Percentiles rank a stretch among this genome's conserved stretches.
These are phyloP conservation scores for Limnothrissa miodon DNA, from an alignment of 2,113 vertebrate species.

Conservation along the genomic window DNA sequence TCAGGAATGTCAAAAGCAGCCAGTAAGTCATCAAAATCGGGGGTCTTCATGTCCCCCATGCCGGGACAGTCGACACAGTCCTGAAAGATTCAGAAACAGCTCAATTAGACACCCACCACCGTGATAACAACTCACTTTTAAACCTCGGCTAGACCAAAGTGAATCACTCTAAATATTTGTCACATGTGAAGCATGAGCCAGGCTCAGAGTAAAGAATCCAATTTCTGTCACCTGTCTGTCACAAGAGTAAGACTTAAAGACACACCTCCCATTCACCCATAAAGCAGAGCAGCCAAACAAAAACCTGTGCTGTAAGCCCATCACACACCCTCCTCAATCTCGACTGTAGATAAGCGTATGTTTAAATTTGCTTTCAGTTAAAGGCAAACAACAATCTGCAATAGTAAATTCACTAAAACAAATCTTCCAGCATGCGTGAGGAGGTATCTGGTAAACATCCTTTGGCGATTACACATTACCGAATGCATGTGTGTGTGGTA, in stretches of 20 bases:
- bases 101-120: not conserved
- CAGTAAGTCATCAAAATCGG: constrained; percentile 94
- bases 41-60: constrained; percentile 99
- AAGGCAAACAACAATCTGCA: not conserved
- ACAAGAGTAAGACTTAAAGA: not conserved
- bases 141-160: not conserved
- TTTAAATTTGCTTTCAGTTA: not conserved
- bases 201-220: not conserved
- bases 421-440: not conserved
- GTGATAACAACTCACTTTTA: constrained; percentile 23
- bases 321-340: not conserved
- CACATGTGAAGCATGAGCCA: not conserved
- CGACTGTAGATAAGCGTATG: not conserved
- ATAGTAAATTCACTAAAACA: not conserved
- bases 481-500: not conserved
- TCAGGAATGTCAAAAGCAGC: constrained; percentile 98
- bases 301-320: not conserved
- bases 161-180: not conserved
- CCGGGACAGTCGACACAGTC: constrained; percentile 54
- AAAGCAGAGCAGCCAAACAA: not conserved
- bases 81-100: constrained; percentile 20
- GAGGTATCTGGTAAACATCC: not conserved
- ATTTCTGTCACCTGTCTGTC: not conserved
- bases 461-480: not conserved
- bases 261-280: not conserved